Base-by-base conservation (phyloP, 2,888 invertebrate species). In the Apocheima hispidaria region DNA sequence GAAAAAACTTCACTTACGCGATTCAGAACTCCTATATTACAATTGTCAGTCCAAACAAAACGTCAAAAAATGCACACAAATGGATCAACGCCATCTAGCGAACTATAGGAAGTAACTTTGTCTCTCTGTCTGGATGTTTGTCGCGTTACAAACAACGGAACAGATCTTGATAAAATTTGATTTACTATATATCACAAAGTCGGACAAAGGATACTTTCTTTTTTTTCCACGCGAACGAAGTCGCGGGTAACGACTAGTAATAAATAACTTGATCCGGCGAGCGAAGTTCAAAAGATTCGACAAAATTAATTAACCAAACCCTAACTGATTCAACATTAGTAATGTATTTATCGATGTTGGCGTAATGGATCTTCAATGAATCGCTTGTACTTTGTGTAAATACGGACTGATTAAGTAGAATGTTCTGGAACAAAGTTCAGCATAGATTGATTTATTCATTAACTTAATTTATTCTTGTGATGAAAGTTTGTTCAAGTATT, bases 321-420 rank as follows among this genome's bases (percentile, higher is more conserved):
- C 30, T 18, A 46, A 30, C 30, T 20, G 30, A 51, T 38, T 48
- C 38, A 44, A 50, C 41, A 38, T 41, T 40, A 40, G 40, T 49
- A 28, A 14, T 49, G 18, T 43, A 52, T 23, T 38, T 46, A 58
- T 43, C 43, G 30, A 28, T 35, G 35, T 26, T 18, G 36, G 35
- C 5, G 20, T 44, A 51, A 58, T 58, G 43, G 43, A 18, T 36
- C 10, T 49, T 41, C 48, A 54, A 38, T 60, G 10, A 49, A 60
- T 49, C 28, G 16, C 52, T 41, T 48, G 40, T 53, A 50, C 54
- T 55, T 43, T 43, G 60, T 41, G 21, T 43, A 60, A 55, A 38
- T 43, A 46, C 30, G 12, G 16, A 18, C 21, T 49, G 26, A 48
- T 59, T 53, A 53, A 59, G 44, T 36, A 36, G 36, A 52, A 51